phyloP scores from a whole-genome alignment of 2,113 vertebrate species.

The Xiphophorus couchianus region DNA sequence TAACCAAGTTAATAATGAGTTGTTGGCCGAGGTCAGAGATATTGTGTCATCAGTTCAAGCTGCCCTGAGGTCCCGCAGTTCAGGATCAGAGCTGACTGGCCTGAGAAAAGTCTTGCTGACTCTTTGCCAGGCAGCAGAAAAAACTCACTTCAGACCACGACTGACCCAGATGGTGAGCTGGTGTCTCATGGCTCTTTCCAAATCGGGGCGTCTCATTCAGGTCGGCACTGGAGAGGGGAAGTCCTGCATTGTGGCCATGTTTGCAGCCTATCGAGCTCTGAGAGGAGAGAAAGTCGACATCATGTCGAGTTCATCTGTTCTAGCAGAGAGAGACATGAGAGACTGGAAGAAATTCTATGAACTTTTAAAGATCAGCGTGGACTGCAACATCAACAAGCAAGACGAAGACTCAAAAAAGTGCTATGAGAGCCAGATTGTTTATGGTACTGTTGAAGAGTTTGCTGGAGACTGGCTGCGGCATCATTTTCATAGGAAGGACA shows the following conservation, averaged over 20 bases:
- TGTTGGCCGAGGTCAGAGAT: constrained; percentile 13
- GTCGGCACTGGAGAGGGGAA: constrained; percentile 74
- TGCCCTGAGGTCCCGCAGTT: fast-evolving
- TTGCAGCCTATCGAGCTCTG: constrained; percentile 65
- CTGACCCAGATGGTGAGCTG: constrained; percentile 73
- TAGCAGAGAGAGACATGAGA: constrained; percentile 52
- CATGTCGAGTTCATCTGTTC: constrained; percentile 67
- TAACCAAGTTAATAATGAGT: constrained; percentile 34
- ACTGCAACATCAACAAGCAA: constrained; percentile 55
- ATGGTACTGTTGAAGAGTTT: constrained; percentile 69
- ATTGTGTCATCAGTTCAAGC: constrained; percentile 33
- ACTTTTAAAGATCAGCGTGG: constrained; percentile 9
- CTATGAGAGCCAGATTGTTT: constrained; percentile 67
- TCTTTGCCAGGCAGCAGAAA: constrained; percentile 34
- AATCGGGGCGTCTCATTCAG: constrained; percentile 60
- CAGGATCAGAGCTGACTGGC: neutral
- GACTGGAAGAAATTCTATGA: constrained; percentile 36
- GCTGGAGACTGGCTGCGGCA: constrained; percentile 66
- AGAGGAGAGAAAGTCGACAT: constrained; percentile 59
- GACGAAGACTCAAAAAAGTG: constrained; percentile 6
- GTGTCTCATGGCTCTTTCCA: constrained; percentile 68
- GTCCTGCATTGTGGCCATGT: constrained; percentile 76
- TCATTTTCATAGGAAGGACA: constrained; percentile 34
- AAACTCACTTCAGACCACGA: constrained; percentile 38
- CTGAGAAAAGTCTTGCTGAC: constrained; percentile 3